A percentile compares a stretch with the other conserved stretches of the same genome.
Conservation (phyloP, 2,113 vertebrate genomes). For the Pyrgilauda ruficollis region DNA sequence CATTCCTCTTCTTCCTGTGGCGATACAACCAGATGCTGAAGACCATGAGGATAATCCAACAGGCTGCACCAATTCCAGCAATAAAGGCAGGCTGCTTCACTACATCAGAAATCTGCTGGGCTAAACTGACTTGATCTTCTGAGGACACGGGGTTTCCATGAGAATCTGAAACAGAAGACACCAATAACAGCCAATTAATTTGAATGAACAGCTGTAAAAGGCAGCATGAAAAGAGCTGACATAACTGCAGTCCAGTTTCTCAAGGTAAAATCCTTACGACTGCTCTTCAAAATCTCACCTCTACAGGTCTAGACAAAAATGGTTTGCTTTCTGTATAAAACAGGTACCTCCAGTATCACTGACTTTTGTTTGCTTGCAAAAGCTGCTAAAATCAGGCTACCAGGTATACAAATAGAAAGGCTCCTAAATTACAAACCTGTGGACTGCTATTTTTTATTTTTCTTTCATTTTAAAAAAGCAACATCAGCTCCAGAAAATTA, state of each 20-base stretch:
- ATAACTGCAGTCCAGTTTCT: not conserved
- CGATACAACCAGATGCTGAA: conserved; percentile 98
- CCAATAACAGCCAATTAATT: not conserved
- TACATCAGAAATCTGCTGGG: conserved; percentile 97
- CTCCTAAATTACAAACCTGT: not conserved
- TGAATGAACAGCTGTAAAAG: not conserved
- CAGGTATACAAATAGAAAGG: not conserved
- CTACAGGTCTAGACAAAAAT: not conserved
- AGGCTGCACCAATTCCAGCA: conserved; percentile 93
- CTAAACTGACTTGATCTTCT: conserved; percentile 85
- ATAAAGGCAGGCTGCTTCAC: conserved; percentile 97
- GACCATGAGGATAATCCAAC: conserved; percentile 98
- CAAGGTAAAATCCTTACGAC: not conserved
- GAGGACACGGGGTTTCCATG: conserved; percentile 86
- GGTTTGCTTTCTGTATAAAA: not conserved
- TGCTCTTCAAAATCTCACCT: not conserved
- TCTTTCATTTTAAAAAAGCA: not conserved
- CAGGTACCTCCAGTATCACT: not conserved
- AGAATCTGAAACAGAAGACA: conserved; percentile 77
- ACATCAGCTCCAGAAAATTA: not conserved
- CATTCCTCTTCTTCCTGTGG: conserved; percentile 92
- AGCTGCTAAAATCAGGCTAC: not conserved
- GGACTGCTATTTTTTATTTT: not conserved
- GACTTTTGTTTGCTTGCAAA: not conserved
- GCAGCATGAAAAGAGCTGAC: not conserved